Evolutionary conservation across 2,797 vertebrate genomes (phyloP), one percentile per base, ranked within the genome.

Genomic region (Chiloscyllium punctatum): DNA sequence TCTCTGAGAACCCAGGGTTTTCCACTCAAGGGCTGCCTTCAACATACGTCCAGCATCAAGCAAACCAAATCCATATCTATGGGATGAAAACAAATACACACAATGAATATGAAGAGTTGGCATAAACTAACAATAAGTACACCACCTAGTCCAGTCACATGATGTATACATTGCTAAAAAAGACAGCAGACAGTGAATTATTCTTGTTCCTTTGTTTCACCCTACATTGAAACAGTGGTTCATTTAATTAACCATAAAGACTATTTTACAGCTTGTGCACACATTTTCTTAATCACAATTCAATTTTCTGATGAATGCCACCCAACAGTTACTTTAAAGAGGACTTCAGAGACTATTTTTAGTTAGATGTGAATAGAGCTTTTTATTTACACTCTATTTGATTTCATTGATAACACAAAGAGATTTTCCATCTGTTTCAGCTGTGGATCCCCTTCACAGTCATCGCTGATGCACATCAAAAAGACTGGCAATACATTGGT

Each of bases 41-140:
- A 96, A 97, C 96, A 97, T 97, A 97, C 95, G 97, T 96, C 95
- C 91, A 96, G 96, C 96, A 96, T 96, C 96, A 96, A 97, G 96
- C 96, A 96, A 96, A 96, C 95, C 95, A 96, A 97, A 97, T 97
- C 96, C 96, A 96, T 97, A 97, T 96, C 96, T 96, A 96, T 96
- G 96, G 96, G 96, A 96, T 96, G 97, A 98, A 97, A 97, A 96
- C 96, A 97, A 97, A 97, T 96, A 97, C 96, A 96, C 97, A 97
- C 97, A 97, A 96, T 97, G 97, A 97, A 51, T 53, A 72, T 48
- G 37, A 74, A 77, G 16, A 3, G 42, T 5, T 51, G 53, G 9
- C 53, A 30, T 7, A 48, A 48, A 95, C 74, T n/a, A 53, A 74
- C 53, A 91, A 57, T 18, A 53, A 95, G 16, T 18, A 95, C 23